Percentiles rank a stretch among this genome's conserved stretches.
phyloP scores from a whole-genome alignment of 2,797 vertebrate genomes.

The Nyctibius grandis region DNA sequence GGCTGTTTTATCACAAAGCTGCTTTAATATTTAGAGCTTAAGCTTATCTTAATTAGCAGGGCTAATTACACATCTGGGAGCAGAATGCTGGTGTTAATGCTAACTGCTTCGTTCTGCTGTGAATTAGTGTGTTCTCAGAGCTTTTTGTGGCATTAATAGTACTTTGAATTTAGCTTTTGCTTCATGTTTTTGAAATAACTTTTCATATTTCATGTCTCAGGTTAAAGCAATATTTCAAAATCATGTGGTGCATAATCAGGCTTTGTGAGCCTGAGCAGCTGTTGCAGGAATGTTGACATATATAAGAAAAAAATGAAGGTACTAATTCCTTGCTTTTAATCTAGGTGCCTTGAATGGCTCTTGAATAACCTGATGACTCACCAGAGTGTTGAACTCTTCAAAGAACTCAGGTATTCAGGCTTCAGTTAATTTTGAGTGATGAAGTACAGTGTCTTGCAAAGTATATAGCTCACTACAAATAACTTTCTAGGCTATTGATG shows the following conservation, averaged over 20 bases:
- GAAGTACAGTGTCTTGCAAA: not conserved
- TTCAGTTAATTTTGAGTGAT: not conserved
- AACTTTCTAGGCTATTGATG: not conserved
- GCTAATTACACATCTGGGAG: not conserved
- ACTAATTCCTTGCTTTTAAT: not conserved
- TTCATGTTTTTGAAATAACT: not conserved
- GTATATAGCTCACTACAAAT: not conserved
- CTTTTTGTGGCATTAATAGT: not conserved
- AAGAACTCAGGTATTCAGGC: slow-evolving; percentile 87
- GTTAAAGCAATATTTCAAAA: not conserved
- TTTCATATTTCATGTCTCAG: accelerated
- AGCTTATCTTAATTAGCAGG: not conserved
- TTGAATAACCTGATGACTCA: slow-evolving; percentile 98
- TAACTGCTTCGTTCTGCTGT: not conserved
- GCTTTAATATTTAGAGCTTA: not conserved
- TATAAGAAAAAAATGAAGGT: not conserved
- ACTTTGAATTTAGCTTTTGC: not conserved
- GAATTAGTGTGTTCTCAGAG: not conserved
- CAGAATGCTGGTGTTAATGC: not conserved
- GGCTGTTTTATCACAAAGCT: not conserved
- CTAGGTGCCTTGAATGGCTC: slow-evolving; percentile 97
- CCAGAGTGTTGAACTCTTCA: slow-evolving; percentile 94
- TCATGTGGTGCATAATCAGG: not conserved
- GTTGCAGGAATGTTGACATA: not conserved
- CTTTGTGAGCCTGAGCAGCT: not conserved